These are phyloP conservation scores for Campoletis raptor DNA, from an alignment of 2,888 invertebrate species.

Conservation along the genomic window DNA sequence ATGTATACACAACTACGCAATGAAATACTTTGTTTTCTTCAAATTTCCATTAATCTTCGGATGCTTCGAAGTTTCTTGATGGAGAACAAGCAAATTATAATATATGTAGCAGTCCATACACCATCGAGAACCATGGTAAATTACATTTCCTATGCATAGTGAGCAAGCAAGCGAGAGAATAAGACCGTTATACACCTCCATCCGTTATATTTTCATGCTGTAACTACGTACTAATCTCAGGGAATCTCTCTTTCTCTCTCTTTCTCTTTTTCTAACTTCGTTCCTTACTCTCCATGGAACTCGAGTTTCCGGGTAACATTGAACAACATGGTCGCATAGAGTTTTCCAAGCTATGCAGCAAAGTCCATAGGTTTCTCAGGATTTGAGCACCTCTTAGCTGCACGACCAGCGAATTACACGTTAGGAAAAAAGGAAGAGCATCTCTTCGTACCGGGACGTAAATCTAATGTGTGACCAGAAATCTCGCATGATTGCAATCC, in stretches of 20 bases:
- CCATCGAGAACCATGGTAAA: constrained; percentile 51
- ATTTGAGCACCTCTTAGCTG: constrained; percentile 41
- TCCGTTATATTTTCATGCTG: constrained; percentile 69
- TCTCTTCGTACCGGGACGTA: not conserved
- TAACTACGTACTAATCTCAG: constrained; percentile 64
- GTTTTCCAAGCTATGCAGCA: constrained; percentile 19
- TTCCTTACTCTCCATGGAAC: constrained; percentile 29
- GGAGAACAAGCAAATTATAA: constrained; percentile 53
- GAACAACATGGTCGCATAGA: constrained; percentile 45
- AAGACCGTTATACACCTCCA: constrained; percentile 69
- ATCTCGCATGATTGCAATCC: not conserved
- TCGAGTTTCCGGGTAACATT: constrained; percentile 62
- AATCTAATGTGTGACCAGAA: not conserved
- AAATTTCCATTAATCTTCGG: constrained; percentile 22
- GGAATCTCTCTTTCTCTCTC: constrained; percentile 34
- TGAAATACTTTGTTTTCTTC: constrained; percentile 1
- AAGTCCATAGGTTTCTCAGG: constrained; percentile 13
- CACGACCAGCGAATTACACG: not conserved
- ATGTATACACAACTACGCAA: not conserved
- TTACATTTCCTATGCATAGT: constrained; percentile 60
- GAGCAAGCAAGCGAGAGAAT: constrained; percentile 53
- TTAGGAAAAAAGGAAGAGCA: not conserved
- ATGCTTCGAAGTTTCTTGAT: constrained; percentile 52
- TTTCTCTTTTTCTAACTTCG: not conserved
- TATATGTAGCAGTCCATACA: constrained; percentile 30